These are phyloP conservation scores for Priocnemis perturbator DNA, from an alignment of 2,888 invertebrate species.

Conservation along the genomic window DNA sequence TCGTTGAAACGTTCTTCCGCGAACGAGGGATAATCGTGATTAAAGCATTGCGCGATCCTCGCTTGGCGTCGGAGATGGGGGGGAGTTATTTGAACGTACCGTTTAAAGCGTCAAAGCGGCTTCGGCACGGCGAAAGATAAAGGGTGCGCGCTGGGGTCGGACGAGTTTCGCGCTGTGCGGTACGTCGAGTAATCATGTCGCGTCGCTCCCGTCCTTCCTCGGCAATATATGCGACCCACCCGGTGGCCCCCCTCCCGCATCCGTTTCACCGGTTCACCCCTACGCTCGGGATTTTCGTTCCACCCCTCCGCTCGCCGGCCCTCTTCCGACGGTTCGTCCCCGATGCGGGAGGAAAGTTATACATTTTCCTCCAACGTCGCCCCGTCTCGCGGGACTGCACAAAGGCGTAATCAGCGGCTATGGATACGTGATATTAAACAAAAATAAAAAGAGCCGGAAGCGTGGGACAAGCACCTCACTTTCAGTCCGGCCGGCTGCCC, in stretches of 20 bases:
- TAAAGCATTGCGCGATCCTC: conserved; percentile 37
- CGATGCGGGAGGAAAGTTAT: conserved; percentile 29
- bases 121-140: conserved; percentile 49
- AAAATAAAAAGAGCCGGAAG: conserved; percentile 28
- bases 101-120: conserved; percentile 52
- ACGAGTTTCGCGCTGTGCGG: conserved; percentile 45
- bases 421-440: conserved; percentile 31
- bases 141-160: conserved; percentile 33
- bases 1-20: conserved; percentile 1
- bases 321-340: background rate
- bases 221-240: too few species aligned
- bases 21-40: conserved; percentile 35
- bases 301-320: conserved; percentile 9
- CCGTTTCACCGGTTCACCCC: conserved; percentile 12
- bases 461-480: conserved; percentile 31
- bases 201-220: conserved; percentile 29
- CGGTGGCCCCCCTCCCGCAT: too few species aligned
- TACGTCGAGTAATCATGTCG: conserved; percentile 51
- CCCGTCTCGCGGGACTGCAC: conserved; percentile 30
- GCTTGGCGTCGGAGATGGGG: conserved; percentile 19
- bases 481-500: conserved; percentile 39
- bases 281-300: conserved; percentile 9
- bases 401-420: conserved; percentile 51
- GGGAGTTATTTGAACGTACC: conserved; percentile 43
- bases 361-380: conserved; percentile 36